phyloP scores from a whole-genome alignment of 2,797 vertebrate genomes.

The Gallinago solitaria region DNA sequence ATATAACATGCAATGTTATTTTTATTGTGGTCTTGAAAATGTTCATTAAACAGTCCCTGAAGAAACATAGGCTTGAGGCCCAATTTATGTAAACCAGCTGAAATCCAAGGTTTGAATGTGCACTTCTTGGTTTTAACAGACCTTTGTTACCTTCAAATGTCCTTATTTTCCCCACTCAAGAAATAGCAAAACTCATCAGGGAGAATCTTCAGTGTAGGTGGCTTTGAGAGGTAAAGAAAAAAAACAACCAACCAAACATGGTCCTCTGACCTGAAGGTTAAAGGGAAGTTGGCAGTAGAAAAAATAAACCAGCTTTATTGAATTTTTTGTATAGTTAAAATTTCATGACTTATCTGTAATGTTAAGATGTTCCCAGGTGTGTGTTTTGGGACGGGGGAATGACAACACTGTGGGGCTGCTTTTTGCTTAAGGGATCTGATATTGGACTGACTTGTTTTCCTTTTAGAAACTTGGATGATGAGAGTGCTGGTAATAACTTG shows the following conservation, averaged over 20 bases:
- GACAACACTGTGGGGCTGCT: not conserved
- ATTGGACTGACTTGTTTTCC: not conserved
- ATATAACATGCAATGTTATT: not conserved
- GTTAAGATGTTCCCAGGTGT: not conserved
- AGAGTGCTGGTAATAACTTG: not conserved
- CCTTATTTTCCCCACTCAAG: not conserved
- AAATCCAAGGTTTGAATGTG: not conserved
- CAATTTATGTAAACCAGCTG: not conserved
- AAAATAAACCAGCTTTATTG: not conserved
- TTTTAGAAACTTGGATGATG: not conserved
- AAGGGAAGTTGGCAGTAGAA: not conserved
- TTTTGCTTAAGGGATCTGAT: not conserved
- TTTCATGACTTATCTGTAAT: not conserved
- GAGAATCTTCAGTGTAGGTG: not conserved
- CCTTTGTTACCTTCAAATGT: not conserved
- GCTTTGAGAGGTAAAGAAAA: not conserved
- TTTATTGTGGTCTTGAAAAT: not conserved
- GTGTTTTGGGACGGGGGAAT: not conserved
- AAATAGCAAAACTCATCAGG: not conserved
- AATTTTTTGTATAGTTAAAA: not conserved
- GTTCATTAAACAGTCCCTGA: not conserved
- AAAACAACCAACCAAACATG: fast-evolving
- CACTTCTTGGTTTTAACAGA: not conserved
- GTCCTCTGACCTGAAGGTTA: not conserved
- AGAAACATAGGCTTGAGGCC: not conserved